Conservation (phyloP, 2,888 invertebrate genomes). For the Sinotaia quadrata region DNA sequence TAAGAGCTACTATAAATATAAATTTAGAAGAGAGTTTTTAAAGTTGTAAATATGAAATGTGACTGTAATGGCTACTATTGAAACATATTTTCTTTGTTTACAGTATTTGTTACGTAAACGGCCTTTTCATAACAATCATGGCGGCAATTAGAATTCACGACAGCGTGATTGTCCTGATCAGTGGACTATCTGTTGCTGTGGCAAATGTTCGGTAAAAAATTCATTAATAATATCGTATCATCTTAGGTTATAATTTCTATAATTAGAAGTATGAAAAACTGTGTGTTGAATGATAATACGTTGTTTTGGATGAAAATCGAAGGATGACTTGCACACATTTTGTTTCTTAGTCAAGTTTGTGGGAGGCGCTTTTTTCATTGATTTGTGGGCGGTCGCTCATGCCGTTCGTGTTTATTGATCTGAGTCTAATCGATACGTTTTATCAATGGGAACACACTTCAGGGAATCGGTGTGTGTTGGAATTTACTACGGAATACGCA, state of each 20-base stretch:
- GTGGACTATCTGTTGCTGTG: constrained; percentile 35
- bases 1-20: no score
- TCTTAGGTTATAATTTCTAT: background rate
- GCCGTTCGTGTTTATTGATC: constrained; percentile 13
- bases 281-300: no score
- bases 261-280: background rate
- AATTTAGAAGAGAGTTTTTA: no score
- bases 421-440: constrained; percentile 28
- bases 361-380: constrained; percentile 11
- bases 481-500: constrained; percentile 35
- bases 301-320: background rate
- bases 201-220: constrained; percentile 23
- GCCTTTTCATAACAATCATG: constrained; percentile 51
- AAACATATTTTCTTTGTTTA: no score
- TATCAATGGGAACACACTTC: constrained; percentile 35
- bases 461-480: constrained; percentile 32
- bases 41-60: no score
- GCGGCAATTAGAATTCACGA: constrained; percentile 44
- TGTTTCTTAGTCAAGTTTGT: background rate
- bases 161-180: constrained; percentile 37
- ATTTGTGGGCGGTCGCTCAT: constrained; percentile 23
- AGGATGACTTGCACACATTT: background rate
- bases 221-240: background rate
- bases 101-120: constrained; percentile 16
- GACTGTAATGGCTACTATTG: no score